These are phyloP conservation scores for Papilio polytes DNA, from an alignment of 1,140 invertebrate species.

Conservation along the genomic window DNA sequence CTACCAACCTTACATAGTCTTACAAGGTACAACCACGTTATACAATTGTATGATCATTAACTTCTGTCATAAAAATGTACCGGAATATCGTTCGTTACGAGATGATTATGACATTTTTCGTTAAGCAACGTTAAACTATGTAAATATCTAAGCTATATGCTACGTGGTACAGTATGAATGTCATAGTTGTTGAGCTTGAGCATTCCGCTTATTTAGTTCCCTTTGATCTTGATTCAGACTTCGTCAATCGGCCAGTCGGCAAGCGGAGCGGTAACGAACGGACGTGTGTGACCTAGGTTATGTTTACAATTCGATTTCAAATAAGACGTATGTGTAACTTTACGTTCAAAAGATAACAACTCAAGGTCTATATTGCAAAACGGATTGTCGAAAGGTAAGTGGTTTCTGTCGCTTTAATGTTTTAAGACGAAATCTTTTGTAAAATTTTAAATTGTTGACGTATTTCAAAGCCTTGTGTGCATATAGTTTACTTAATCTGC, in stretches of 20 bases:
- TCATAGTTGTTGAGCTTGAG: not conserved
- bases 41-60: too few species aligned
- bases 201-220: conserved; percentile 1
- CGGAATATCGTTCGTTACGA: too few species aligned
- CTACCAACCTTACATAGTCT: too few species aligned
- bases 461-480: not conserved
- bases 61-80: not conserved
- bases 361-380: conserved; percentile 14
- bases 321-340: conserved; percentile 4
- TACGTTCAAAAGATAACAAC: conserved; percentile 21
- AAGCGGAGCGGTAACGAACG: not conserved
- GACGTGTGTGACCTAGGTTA: not conserved
- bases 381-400: conserved; percentile 19
- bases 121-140: not conserved
- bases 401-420: not conserved
- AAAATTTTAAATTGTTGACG: not conserved
- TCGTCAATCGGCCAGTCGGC: not conserved
- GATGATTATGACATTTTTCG: too few species aligned
- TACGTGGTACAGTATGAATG: not conserved
- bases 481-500: not conserved
- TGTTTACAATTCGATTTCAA: not conserved
- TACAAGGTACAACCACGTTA: too few species aligned
- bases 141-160: not conserved
- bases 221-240: conserved; percentile 4
- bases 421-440: not conserved